Base-by-base conservation (phyloP, 2,888 invertebrate genomes). In the Heliconius ismenius region DNA sequence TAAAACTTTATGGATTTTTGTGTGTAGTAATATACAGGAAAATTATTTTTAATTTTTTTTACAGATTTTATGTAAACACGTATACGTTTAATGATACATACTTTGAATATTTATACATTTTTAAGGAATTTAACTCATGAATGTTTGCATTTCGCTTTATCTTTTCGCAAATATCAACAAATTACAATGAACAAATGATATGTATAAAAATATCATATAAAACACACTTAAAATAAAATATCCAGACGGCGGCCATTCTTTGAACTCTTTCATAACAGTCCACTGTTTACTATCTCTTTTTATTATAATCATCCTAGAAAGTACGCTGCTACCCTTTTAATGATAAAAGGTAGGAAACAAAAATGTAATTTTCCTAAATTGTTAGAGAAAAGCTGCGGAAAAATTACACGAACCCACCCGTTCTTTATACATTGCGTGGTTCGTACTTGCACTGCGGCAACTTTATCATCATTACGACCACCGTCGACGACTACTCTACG, bases 401-500 rank as follows among this genome's bases (percentile, higher is more conserved):
- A 70, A 54, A 65, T 65, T 2, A 54, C 15, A 54, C 54, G 7
- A 7, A 36, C 15, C 21, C 18, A 18, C 43, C 21, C 54, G 10
- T 58, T 58, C 58, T 70, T 58, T 70, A 58, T 70, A 58, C 58
- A 36, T 58, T 58, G n/a, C 69, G 69, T 24, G 32, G 58, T 58
- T 70, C 15, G 3, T 54, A 32, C 70, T 58, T 58, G 32, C 32
- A 32, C 32, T 18, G 11, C 11, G 13, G 28, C 13, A 58, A 9
- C 54, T 58, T 7, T 70, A 70, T 70, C 58, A 58, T 70, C 32
- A n/a, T 67, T 67, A 43, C 70, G 58, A 70, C 28, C 69, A 32
- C 54, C 54, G 54, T 28, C 32, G 63, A 75, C 69, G 75, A 63
- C 49, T 70, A 36, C 54, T 75, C 54, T 73, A 39, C 67, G 68